These are phyloP conservation scores for Rhagoletis zephyria DNA, from an alignment of 1,140 invertebrate species.

Conservation along the genomic window DNA sequence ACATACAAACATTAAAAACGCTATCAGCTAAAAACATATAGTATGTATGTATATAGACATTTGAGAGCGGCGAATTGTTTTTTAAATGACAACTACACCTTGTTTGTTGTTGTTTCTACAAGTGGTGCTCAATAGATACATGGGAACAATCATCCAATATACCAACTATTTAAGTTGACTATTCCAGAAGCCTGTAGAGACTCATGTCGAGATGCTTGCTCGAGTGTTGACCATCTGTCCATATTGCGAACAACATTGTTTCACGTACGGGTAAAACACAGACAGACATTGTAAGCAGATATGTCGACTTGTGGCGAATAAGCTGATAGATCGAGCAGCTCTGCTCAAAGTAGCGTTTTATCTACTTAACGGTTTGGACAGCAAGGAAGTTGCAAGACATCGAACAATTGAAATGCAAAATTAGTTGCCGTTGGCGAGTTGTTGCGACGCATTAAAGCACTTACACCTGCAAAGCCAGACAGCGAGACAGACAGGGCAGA, in stretches of 20 bases:
- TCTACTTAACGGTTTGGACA: neutral
- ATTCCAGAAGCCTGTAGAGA: neutral
- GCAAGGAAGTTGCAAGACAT: constrained; percentile 31
- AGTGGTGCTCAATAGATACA: constrained; percentile 34
- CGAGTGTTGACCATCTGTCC: neutral
- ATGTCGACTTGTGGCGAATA: too few relatives aligned
- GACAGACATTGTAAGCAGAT: neutral
- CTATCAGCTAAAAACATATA: neutral
- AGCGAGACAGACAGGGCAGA: neutral
- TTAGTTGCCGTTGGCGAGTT: constrained; percentile 3
- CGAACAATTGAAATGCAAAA: constrained; percentile 36
- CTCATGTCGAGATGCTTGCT: neutral
- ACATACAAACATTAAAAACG: neutral
- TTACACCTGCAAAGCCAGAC: neutral
- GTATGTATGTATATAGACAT: neutral
- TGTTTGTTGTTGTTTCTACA: neutral
- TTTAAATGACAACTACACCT: constrained; percentile 3
- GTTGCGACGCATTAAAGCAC: neutral
- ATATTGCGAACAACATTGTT: neutral
- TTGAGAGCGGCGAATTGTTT: neutral
- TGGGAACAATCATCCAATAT: neutral
- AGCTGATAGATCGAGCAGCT: neutral
- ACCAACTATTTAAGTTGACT: neutral
- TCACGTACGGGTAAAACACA: neutral
- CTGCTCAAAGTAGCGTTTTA: neutral